Evolutionary conservation across 1,140 invertebrate species (phyloP).

Genomic region (Tenebrio molitor): DNA sequence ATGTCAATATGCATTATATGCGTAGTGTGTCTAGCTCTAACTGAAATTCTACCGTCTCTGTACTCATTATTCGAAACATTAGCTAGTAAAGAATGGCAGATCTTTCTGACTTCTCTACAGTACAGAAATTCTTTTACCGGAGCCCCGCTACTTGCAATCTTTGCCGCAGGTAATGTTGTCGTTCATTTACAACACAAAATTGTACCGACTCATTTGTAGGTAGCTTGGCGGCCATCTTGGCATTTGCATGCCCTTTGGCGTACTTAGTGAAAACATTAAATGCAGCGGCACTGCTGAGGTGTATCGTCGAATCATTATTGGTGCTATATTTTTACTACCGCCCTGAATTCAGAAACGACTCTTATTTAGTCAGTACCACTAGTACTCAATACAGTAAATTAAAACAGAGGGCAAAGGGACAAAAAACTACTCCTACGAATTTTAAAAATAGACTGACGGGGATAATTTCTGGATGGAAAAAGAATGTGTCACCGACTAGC

Average conservation of each 20-base stretch:
- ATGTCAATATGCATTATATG: conserved; percentile 74
- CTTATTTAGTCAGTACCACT: conserved; percentile 36
- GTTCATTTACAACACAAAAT: neutral
- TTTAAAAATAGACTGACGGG: conserved; percentile 10
- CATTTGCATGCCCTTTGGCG: conserved; percentile 75
- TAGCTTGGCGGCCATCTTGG: conserved; percentile 75
- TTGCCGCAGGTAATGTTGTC: conserved; percentile 73
- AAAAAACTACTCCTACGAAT: conserved; percentile 2
- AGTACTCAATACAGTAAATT: conserved; percentile 51
- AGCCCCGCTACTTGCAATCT: conserved; percentile 76
- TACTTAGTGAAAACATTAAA: conserved; percentile 63
- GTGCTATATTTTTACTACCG: conserved; percentile 61
- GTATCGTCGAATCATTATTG: conserved; percentile 54
- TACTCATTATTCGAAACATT: conserved; percentile 72
- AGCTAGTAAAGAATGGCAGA: conserved; percentile 75
- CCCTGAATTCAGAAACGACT: conserved; percentile 54
- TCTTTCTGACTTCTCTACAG: conserved; percentile 74
- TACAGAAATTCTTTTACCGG: conserved; percentile 76
- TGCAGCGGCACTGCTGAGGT: conserved; percentile 58
- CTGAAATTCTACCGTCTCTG: conserved; percentile 74
- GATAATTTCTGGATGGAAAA: conserved; percentile 6
- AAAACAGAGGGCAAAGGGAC: conserved; percentile 42
- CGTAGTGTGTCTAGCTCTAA: conserved; percentile 72
- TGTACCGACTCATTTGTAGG: conserved; percentile 66
- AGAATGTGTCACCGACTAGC: neutral